phyloP scores from a whole-genome alignment of 2,113 vertebrate genomes.

The Bagarius yarrelli region DNA sequence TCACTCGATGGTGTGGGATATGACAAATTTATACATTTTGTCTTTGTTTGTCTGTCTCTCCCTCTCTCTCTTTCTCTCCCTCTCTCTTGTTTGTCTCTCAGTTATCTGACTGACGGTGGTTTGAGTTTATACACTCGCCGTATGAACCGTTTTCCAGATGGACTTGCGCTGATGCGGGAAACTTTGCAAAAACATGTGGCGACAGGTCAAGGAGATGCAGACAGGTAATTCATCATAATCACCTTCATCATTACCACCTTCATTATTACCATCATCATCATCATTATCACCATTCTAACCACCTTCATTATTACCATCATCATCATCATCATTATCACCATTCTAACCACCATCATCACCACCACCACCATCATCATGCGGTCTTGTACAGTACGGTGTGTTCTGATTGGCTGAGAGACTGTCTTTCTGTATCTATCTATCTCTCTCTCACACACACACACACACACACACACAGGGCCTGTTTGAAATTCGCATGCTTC shows the following conservation, averaged over 20 bases:
- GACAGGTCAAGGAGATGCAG: conserved; percentile 88
- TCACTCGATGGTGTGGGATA: neutral
- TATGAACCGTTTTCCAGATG: conserved; percentile 88
- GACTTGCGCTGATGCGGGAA: conserved; percentile 90
- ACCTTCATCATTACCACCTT: neutral
- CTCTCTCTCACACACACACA: conserved; percentile 21
- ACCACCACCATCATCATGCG: no score
- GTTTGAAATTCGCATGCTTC: no score
- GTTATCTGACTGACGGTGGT: conserved; percentile 95
- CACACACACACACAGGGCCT: conserved; percentile 24
- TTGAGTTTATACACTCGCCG: conserved; percentile 90
- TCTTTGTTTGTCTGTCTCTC: no score
- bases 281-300: no score
- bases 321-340: neutral
- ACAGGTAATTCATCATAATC: conserved; percentile 76
- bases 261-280: neutral
- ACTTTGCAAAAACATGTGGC: conserved; percentile 82
- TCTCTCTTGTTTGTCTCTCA: conserved; percentile 54
- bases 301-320: no score
- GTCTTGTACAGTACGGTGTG: no score
- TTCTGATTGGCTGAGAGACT: neutral
- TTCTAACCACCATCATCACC: no score
- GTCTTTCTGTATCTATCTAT: neutral
- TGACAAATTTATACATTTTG: no score
- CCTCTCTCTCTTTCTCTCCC: no score